Conservation (phyloP, 2,888 invertebrate species). For the Diaperis boleti region DNA sequence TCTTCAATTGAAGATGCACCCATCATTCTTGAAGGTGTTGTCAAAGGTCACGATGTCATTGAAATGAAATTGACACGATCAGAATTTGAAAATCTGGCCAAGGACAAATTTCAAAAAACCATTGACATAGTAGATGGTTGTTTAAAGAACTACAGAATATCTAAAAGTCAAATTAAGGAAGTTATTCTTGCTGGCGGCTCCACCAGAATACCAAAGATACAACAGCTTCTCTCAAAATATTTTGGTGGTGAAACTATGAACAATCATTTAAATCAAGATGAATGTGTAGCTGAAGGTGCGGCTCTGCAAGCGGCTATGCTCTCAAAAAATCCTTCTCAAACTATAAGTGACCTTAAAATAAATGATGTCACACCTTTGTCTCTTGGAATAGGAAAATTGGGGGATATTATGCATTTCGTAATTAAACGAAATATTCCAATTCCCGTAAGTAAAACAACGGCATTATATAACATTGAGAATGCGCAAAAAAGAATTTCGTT, state of each 20-base stretch:
- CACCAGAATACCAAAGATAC: slow-evolving; percentile 53
- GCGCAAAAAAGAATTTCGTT: background rate
- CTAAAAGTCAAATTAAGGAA: slow-evolving; percentile 49
- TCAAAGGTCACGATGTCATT: background rate
- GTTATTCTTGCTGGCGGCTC: slow-evolving; percentile 55
- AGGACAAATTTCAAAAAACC: slow-evolving; percentile 45
- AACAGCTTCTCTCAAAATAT: slow-evolving; percentile 44
- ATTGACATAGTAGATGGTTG: slow-evolving; percentile 46
- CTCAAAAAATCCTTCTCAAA: slow-evolving; percentile 29
- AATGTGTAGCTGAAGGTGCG: slow-evolving; percentile 54
- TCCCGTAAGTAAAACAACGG: background rate
- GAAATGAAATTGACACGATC: slow-evolving; percentile 40
- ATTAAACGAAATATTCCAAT: slow-evolving; percentile 44
- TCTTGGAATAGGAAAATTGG: slow-evolving; percentile 44
- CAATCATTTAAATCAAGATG: slow-evolving; percentile 50
- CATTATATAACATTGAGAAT: slow-evolving; percentile 3
- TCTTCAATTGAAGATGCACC: slow-evolving; percentile 29
- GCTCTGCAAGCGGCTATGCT: slow-evolving; percentile 50
- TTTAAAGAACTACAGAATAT: slow-evolving; percentile 43
- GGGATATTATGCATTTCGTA: slow-evolving; percentile 43
- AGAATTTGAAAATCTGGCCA: slow-evolving; percentile 49
- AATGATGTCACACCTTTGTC: slow-evolving; percentile 52
- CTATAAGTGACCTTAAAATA: slow-evolving; percentile 42
- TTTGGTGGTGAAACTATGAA: slow-evolving; percentile 47
- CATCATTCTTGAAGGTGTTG: slow-evolving; percentile 29